Conservation (phyloP, 2,113 vertebrate species). For the Morone saxatilis region DNA sequence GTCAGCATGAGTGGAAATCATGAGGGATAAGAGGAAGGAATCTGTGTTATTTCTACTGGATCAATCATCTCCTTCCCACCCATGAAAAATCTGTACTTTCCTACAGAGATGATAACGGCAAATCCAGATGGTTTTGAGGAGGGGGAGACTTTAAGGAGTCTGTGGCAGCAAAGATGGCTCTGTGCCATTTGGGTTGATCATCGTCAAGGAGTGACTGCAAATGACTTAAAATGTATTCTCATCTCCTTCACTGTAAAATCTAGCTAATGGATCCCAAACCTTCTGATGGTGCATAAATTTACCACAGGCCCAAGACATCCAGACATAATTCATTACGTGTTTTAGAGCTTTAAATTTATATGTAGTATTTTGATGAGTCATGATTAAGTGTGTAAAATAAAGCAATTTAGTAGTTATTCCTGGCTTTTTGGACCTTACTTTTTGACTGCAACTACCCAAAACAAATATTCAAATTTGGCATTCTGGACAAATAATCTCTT, state of each 20-base stretch:
- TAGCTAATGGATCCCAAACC: slow-evolving; percentile 43
- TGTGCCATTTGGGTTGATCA: slow-evolving; percentile 45
- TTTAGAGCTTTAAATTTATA: slow-evolving; percentile 15
- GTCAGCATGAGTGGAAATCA: background rate
- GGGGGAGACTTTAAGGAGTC: slow-evolving; percentile 21
- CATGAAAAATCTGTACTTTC: slow-evolving; percentile 26
- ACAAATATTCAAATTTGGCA: background rate
- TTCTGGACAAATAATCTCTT: background rate
- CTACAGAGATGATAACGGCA: slow-evolving; percentile 10
- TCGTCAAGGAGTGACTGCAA: slow-evolving; percentile 29
- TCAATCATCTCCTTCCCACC: background rate
- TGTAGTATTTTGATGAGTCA: background rate
- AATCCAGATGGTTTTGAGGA: slow-evolving; percentile 39
- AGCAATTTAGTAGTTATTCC: background rate
- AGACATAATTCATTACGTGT: slow-evolving; percentile 14
- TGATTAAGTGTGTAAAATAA: background rate
- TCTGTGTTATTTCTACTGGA: background rate
- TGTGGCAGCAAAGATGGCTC: slow-evolving; percentile 33
- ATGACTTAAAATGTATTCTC: slow-evolving; percentile 50
- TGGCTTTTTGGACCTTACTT: background rate
- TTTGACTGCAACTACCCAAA: background rate
- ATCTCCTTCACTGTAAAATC: slow-evolving; percentile 43
- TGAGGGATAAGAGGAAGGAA: background rate
- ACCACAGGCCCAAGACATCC: background rate
- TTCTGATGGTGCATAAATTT: slow-evolving; percentile 28